A percentile compares a stretch with the other conserved stretches of the same genome.
phyloP scores from a whole-genome alignment of 2,113 vertebrate species.

The Seriola quinqueradiata region DNA sequence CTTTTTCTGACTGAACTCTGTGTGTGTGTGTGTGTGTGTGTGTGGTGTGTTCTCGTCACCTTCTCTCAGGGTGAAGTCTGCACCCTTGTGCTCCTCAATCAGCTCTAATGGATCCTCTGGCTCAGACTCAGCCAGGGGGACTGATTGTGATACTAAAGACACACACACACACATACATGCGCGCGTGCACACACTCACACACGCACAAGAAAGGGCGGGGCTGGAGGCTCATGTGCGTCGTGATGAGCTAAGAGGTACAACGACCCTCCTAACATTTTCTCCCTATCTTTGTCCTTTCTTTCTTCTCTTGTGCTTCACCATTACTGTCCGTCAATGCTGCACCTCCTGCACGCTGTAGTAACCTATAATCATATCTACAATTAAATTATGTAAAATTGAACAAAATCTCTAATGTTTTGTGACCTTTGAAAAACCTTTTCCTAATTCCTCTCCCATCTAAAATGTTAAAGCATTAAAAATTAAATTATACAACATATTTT shows the following conservation, averaged over 20 bases:
- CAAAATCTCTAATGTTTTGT: background rate
- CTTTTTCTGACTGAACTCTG: conserved; percentile 19
- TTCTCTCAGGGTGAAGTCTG: conserved; percentile 80
- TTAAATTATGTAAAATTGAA: background rate
- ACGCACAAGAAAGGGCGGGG: conserved; percentile 55
- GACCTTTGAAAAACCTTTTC: background rate
- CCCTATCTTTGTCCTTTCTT: conserved; percentile 66
- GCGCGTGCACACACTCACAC: conserved; percentile 33
- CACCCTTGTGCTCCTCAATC: conserved; percentile 82
- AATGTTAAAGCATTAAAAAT: background rate
- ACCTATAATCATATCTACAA: too few species aligned
- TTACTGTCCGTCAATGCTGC: background rate
- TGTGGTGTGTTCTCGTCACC: conserved; percentile 64
- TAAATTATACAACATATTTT: background rate
- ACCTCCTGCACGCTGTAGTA: background rate
- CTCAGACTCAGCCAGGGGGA: conserved; percentile 71
- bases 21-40: conserved; percentile 30
- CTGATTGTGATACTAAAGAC: conserved; percentile 66
- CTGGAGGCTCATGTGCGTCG: conserved; percentile 42
- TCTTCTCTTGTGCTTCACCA: conserved; percentile 10
- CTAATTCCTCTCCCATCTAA: background rate
- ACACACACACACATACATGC: conserved; percentile 39
- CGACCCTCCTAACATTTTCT: conserved; percentile 53
- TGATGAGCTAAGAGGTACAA: conserved; percentile 70
- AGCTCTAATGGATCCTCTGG: conserved; percentile 85